Evolutionary conservation across 2,797 vertebrate genomes (phyloP), one percentile per base, ranked within the genome.

Genomic region (Phrynocephalus vlangalii): DNA sequence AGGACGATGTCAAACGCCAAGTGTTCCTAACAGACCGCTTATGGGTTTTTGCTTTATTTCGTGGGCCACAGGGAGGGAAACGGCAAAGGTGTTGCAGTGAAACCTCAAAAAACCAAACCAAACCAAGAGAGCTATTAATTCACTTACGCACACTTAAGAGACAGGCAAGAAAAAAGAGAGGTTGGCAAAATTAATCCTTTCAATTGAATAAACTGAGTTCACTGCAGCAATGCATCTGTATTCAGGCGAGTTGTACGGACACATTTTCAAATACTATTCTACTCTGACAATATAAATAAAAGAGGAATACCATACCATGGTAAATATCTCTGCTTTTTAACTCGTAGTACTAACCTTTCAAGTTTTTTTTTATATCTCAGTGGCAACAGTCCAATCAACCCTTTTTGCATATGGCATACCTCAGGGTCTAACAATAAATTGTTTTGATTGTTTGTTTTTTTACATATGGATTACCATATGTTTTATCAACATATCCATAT

Each of bases 391-490:
- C 86, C 90, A 92, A 73, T 73, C 83, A 91, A 91, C 1, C 8
- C 50, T 93, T 87, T 87, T 77, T 88, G 70, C 71, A 91, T 44
- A 70, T 30, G 50, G 71, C 88, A 85, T 82, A 95, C 91, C 86
- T 91, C 26, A 0, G 87, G 88, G 72, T 91, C 73, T 5, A 20
- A 87, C 44, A 84, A 93, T 68, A 79, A 92, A 94, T 90, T 78
- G 84, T 90, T 94, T 90, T 85, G 76, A 15, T 86, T 91, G 91
- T 91, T 91, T n/a, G n/a, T 83, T 93, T 93, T 93, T 93, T 81
- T 93, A 86, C 76, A 85, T 93, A 92, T 91, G 88, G 30, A 82
- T 82, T 84, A 91, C 92, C 91, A 92, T 94, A 94, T 92, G 91
- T 78, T 92, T 91, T 92, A 93, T 90, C 89, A 94, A 44, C 50